phyloP scores from a whole-genome alignment of 1,140 invertebrate genomes.

The Cardiocondyla obscurior region DNA sequence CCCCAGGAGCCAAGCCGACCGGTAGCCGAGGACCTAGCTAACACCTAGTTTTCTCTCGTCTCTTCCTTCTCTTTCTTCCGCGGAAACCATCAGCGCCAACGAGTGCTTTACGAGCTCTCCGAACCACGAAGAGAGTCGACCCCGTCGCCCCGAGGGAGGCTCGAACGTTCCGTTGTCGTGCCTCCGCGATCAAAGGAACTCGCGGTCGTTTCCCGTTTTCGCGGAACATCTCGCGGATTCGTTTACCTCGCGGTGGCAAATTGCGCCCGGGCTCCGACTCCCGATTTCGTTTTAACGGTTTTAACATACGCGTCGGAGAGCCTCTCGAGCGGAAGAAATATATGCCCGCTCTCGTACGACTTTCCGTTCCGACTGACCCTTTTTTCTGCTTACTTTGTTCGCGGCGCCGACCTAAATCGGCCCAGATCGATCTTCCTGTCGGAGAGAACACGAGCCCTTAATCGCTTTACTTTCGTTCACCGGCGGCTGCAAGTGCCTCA shows the following conservation, averaged over 20 bases:
- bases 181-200: constrained; percentile 48
- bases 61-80: constrained; percentile 26
- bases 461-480: constrained; percentile 55
- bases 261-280: not conserved
- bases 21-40: not conserved
- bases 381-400: not conserved
- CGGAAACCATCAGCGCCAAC: constrained; percentile 58
- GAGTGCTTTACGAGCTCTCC: constrained; percentile 60
- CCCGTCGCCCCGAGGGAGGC: constrained; percentile 7
- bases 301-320: not conserved
- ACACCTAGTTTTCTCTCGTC: not conserved
- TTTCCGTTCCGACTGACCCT: constrained; percentile 19
- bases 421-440: constrained; percentile 29
- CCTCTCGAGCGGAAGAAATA: not conserved
- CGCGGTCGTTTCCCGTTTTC: constrained; percentile 30
- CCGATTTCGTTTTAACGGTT: not conserved
- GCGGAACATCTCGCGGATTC: not conserved
- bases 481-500: constrained; percentile 47
- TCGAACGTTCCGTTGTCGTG: constrained; percentile 59
- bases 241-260: not conserved
- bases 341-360: not conserved
- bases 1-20: constrained; percentile 64
- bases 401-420: constrained; percentile 20
- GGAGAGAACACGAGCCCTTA: constrained; percentile 4
- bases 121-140: constrained; percentile 53